Evolutionary conservation across 2,888 invertebrate species (phyloP).

Genomic region (Yponomeuta sedellus): DNA sequence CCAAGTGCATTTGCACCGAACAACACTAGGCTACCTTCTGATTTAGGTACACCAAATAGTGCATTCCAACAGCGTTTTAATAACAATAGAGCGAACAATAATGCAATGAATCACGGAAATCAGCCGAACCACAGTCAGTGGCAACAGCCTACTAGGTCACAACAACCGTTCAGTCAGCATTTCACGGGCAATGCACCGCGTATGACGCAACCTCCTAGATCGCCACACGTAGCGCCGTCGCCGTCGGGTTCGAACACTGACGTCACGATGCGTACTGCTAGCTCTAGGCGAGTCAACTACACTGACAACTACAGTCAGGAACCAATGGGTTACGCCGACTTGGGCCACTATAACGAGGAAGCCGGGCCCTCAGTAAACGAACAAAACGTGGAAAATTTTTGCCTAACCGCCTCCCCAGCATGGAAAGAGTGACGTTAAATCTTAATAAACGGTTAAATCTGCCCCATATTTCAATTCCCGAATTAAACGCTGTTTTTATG

Average conservation of each 20-base stretch:
- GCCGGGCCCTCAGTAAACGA: not conserved
- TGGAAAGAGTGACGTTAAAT: not conserved
- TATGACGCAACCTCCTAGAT: not conserved
- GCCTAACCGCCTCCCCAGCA: not conserved
- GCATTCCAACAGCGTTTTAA: no score
- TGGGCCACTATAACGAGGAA: not conserved
- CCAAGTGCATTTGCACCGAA: no score
- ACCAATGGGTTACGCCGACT: no score
- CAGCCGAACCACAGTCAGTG: no score
- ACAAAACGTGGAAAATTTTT: not conserved
- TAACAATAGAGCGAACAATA: no score
- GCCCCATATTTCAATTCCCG: constrained; percentile 4
- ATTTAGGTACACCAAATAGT: no score
- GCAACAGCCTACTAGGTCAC: no score
- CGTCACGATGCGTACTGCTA: not conserved
- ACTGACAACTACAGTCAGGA: not conserved
- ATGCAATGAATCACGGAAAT: no score
- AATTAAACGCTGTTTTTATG: not conserved
- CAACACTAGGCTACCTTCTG: no score
- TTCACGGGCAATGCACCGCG: not conserved
- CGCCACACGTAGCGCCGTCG: not conserved
- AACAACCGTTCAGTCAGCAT: no score
- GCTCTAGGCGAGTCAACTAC: not conserved
- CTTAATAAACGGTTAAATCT: not conserved
- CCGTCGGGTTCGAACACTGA: not conserved